Evolutionary conservation across 2,888 invertebrate species (phyloP), one percentile per base, ranked within the genome.

Genomic region (Cheilosia soror): DNA sequence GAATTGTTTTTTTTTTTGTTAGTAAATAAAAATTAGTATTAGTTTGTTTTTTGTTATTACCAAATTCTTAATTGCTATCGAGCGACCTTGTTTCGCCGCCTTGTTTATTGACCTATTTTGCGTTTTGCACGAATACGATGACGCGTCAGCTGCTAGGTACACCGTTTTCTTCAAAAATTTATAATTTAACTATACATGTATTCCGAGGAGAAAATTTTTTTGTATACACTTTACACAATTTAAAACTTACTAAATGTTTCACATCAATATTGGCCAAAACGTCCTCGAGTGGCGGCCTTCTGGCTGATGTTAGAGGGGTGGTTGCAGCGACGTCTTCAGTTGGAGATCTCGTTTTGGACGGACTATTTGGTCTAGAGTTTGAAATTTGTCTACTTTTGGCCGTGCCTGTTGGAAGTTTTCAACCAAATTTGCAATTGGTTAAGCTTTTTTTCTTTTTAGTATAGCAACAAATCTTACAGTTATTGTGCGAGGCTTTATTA

Each of bases 261-360:
- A 95, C 95, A 91, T 94, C 94, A 89, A 95, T 94, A 89, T 94
- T 94, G 89, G 94, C 94, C 90, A 94, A 92, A 90, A 93, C 93
- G 89, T 93, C 92, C 88, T 93, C 93, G 89, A 92, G 15, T 4
- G 58, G 40, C 7, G 40, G 60, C 9, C 53, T 77, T 5, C 27
- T 5, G 6, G 63, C 9, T 2, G 55, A 31, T 31, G 27, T 27
- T 3, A 69, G 33, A 2, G 44, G 13, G 11, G 20, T 27, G 15
- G 15, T 5, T 5, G 49, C 31, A 11, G 20, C 15, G 7, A 7
- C 20, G 47, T 20, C 47, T 7, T 25, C 31, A 6, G 25, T 5
- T 40, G 49, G n/a, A 13, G 75, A 9, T 57, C 37, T 65, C 6
- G 6, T n/a, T 37, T 37, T 55, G 2, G 37, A 47, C 11, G 66